Evolutionary conservation across 2,888 invertebrate genomes (phyloP).

Genomic region (Agrypnus murinus): DNA sequence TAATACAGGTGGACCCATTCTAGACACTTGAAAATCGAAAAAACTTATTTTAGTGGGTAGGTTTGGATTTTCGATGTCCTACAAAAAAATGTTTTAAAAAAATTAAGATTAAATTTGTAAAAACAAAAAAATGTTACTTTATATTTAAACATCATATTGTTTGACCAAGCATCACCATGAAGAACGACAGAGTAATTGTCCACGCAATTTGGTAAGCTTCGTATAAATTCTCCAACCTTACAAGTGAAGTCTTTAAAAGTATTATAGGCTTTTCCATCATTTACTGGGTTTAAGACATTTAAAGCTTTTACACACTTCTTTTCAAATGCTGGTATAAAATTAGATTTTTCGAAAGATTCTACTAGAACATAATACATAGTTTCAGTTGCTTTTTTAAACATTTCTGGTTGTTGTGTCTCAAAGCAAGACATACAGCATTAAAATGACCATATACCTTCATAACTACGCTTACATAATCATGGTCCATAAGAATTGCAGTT

Average conservation of each 20-base stretch:
- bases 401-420: slow-evolving; percentile 58
- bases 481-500: slow-evolving; percentile 58
- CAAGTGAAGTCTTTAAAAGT: slow-evolving; percentile 29
- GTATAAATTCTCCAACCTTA: background rate
- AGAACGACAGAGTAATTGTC: slow-evolving; percentile 52
- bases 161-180: slow-evolving; percentile 63
- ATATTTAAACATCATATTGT: slow-evolving; percentile 60
- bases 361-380: background rate
- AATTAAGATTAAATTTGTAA: background rate
- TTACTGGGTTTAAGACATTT: background rate
- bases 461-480: slow-evolving; percentile 59
- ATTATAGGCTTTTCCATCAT: background rate
- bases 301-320: slow-evolving; percentile 5
- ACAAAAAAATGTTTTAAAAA: slow-evolving; percentile 32
- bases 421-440: slow-evolving; percentile 62
- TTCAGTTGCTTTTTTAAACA: slow-evolving; percentile 10
- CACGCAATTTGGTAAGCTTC: background rate
- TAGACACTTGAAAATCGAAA: slow-evolving; percentile 61
- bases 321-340: background rate
- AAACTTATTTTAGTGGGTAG: slow-evolving; percentile 57
- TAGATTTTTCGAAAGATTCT: background rate
- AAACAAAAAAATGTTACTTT: slow-evolving; percentile 45
- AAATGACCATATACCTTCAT: slow-evolving; percentile 62
- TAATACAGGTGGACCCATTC: slow-evolving; percentile 53
- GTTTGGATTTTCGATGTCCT: slow-evolving; percentile 43